A percentile compares a stretch with the other conserved stretches of the same genome.
Evolutionary conservation across 2,888 invertebrate genomes (phyloP).

Genomic region (Metalampra italica): DNA sequence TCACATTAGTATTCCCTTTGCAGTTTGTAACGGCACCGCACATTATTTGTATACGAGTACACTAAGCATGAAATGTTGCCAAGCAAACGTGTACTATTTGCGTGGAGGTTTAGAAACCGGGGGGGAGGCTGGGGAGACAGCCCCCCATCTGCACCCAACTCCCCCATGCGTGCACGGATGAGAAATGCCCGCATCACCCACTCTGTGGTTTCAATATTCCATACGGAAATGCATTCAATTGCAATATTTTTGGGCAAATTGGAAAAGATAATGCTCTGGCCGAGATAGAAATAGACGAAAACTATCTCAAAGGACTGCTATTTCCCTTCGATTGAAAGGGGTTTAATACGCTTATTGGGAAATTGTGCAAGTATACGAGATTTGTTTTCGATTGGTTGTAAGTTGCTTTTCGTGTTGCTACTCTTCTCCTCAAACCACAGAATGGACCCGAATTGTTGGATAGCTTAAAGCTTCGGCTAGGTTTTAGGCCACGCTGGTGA

Average conservation of each 20-base stretch:
- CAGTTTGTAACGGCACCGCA: constrained; percentile 66
- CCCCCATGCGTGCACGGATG: constrained; percentile 63
- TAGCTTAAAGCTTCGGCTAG: no score
- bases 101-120: constrained; percentile 75
- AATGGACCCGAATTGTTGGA: no score
- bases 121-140: constrained; percentile 36
- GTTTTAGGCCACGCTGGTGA: no score
- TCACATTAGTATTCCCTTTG: constrained; percentile 68
- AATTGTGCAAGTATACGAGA: no score
- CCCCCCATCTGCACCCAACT: constrained; percentile 25
- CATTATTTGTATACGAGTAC: constrained; percentile 69
- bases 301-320: constrained; percentile 40
- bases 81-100: constrained; percentile 77
- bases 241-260: constrained; percentile 59
- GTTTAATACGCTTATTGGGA: no score
- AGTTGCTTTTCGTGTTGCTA: no score
- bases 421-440: no score
- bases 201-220: constrained; percentile 73
- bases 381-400: no score
- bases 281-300: constrained; percentile 24
- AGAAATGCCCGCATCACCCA: constrained; percentile 61
- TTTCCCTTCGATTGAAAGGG: constrained; percentile 24
- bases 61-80: constrained; percentile 78
- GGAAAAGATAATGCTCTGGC: constrained; percentile 31
- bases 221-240: constrained; percentile 70